Evolutionary conservation across 2,888 invertebrate genomes (phyloP), one percentile per base, ranked within the genome.

Genomic region (Cantharis nigra): DNA sequence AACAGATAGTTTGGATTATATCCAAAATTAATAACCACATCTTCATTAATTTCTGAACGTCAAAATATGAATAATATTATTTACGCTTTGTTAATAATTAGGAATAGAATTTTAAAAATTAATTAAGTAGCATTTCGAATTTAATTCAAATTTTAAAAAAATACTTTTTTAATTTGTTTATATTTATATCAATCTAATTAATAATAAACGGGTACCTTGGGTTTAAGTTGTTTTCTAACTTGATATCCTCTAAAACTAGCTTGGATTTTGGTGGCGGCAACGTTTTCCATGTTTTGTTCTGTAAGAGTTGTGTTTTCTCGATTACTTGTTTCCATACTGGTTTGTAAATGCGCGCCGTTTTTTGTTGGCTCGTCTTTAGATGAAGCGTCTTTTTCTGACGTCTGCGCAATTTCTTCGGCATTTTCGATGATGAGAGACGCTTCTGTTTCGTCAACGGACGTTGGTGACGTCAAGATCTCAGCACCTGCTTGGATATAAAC

Each of bases 231-330:
- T 80, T 89, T 89, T 78, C 89, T 80, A 62, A 92, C 92, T 83
- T 93, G 90, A 85, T 91, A 94, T 2, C 94, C 93, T 78, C 93
- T 90, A 69, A 94, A 92, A 70, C 93, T 92, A 16, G 93, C 93
- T 86, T 94, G 94, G 81, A 94, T 94, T 83, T 92, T 92, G 33
- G 93, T 93, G 72, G 94, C 94, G 23, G 92, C 92, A 76, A 86
- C 82, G 16, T 82, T 83, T 84, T 87, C 88, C 85, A 86, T 85
- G 79, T 84, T 85, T 74, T 84, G 84, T 69, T 81, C 82, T 62
- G 80, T 76, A 71, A 80, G 76, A 23, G 83, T 80, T 67, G 83
- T 84, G 81, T 86, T 85, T 76, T 84, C 83, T 23, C 84, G 79
- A 74, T 83, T 83, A 65, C 76, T 79, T 63, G 83, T 78, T 78